phyloP scores from a whole-genome alignment of 2,888 invertebrate genomes.

The Coenonympha glycerion region DNA sequence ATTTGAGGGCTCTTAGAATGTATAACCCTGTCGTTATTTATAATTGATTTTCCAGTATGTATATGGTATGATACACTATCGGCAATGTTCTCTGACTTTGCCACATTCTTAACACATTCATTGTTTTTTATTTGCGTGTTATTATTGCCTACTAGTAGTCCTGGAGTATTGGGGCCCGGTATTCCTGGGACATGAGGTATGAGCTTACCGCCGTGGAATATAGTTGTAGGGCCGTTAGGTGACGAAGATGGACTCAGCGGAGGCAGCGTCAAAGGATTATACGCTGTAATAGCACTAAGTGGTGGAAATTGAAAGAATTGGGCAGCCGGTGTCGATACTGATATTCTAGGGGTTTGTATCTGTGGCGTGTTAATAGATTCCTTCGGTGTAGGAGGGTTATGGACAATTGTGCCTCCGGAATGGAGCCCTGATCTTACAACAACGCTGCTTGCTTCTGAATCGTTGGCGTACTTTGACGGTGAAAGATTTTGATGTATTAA shows the following conservation, averaged over 20 bases:
- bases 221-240: constrained; percentile 78
- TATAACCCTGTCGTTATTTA: constrained; percentile 49
- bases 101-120: constrained; percentile 40
- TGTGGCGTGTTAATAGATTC: constrained; percentile 56
- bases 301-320: constrained; percentile 80
- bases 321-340: constrained; percentile 64
- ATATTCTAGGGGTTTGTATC: constrained; percentile 74
- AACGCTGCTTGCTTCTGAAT: constrained; percentile 78
- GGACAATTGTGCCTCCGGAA: constrained; percentile 87
- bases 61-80: constrained; percentile 36
- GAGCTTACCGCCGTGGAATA: constrained; percentile 82
- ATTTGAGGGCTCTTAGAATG: constrained; percentile 42
- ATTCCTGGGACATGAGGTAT: constrained; percentile 92
- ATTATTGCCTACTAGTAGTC: constrained; percentile 50
- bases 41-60: constrained; percentile 37
- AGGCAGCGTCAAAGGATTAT: constrained; percentile 80
- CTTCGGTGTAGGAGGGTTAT: constrained; percentile 75
- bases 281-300: constrained; percentile 81
- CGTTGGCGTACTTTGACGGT: constrained; percentile 59
- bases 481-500: constrained; percentile 67
- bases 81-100: constrained; percentile 40
- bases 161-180: constrained; percentile 84
- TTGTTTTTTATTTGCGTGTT: constrained; percentile 41
- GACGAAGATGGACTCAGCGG: constrained; percentile 65
- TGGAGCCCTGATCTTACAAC: constrained; percentile 88